Evolutionary conservation across 2,797 vertebrate genomes (phyloP).

Genomic region (Crax fasciolata): DNA sequence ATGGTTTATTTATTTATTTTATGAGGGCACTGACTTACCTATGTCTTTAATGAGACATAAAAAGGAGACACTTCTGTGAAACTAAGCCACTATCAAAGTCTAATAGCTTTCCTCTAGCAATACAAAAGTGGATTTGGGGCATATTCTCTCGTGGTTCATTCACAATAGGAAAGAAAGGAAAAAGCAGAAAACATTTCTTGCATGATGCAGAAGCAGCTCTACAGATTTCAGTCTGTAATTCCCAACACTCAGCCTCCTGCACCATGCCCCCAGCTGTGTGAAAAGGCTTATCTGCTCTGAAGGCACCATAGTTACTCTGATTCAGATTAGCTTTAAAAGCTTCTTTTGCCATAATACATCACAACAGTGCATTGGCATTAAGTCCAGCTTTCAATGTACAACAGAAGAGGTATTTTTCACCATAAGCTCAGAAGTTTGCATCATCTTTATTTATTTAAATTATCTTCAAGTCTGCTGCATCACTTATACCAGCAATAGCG

Average conservation of each 20-base stretch:
- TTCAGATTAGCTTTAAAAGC: constrained; percentile 3
- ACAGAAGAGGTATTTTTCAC: background rate
- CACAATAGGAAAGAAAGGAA: background rate
- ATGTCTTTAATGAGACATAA: background rate
- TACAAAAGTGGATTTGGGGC: constrained; percentile 2
- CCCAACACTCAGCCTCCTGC: background rate
- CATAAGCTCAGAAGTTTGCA: background rate
- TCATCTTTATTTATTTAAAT: background rate
- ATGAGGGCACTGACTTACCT: background rate
- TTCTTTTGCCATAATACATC: background rate
- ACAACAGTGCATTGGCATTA: background rate
- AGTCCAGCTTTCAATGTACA: background rate
- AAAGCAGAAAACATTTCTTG: background rate
- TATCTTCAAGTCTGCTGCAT: background rate
- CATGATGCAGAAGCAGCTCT: background rate
- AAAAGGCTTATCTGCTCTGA: constrained; percentile 19
- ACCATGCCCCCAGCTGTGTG: background rate
- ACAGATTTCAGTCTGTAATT: background rate
- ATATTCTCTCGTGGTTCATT: background rate
- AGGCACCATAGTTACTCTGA: background rate
- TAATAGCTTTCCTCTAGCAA: background rate
- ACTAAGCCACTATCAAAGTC: background rate
- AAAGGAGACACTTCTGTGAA: background rate
- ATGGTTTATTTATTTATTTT: background rate
- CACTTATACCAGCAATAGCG: background rate